phyloP scores from a whole-genome alignment of 2,888 invertebrate species.

The Glomeris marginata region DNA sequence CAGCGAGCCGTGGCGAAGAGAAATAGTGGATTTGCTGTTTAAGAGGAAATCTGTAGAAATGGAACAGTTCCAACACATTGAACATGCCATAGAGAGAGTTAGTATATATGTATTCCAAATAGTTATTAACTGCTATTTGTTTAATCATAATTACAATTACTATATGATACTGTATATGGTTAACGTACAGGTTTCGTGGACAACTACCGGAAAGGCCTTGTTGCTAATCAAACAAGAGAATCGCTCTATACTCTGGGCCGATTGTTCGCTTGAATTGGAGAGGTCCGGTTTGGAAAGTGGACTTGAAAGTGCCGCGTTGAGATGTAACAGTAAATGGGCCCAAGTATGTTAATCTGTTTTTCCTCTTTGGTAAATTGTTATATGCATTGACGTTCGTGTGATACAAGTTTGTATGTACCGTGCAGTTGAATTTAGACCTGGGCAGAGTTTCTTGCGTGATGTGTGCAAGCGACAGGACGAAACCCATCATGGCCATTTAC shows the following conservation, averaged over 20 bases:
- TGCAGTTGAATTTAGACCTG: too few relatives aligned
- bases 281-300: conserved; percentile 6
- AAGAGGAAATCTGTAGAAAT: conserved; percentile 37
- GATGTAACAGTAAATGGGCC: conserved; percentile 31
- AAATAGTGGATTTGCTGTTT: conserved; percentile 53
- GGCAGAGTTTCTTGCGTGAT: conserved; percentile 36
- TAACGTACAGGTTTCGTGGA: conserved; percentile 52
- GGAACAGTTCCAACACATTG: conserved; percentile 45
- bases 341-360: too few relatives aligned
- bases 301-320: conserved; percentile 45
- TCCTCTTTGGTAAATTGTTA: too few relatives aligned
- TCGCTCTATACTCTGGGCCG: conserved; percentile 37
- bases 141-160: too few relatives aligned
- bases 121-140: too few relatives aligned
- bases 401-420: too few relatives aligned
- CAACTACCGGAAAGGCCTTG: conserved; percentile 49
- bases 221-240: conserved; percentile 17
- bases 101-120: not conserved
- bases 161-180: too few relatives aligned
- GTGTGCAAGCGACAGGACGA: conserved; percentile 64
- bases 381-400: too few relatives aligned
- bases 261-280: conserved; percentile 35
- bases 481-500: conserved; percentile 57
- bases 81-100: conserved; percentile 58
- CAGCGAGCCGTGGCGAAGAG: conserved; percentile 45